Evolutionary conservation across 2,797 vertebrate species (phyloP), one percentile per base, ranked within the genome.

Genomic region (Gastrophryne carolinensis): DNA sequence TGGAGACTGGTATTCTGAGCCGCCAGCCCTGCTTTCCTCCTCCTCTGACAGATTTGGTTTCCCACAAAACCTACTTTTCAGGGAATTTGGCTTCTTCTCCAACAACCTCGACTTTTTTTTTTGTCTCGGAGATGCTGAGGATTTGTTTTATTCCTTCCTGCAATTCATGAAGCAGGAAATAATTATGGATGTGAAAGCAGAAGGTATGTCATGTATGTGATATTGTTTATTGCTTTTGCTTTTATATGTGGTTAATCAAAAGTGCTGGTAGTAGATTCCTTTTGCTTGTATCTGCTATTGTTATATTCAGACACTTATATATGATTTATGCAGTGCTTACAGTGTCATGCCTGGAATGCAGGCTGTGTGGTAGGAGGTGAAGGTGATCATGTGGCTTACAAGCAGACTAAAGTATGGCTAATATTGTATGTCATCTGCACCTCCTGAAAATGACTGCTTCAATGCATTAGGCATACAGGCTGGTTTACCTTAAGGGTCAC

Each of bases 1-100:
- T 83, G 76, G 71, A 70, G 82, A 67, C 81, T 81, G 80, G 30
- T 44, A 81, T 86, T 83, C 80, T 81, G 61, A 73, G 79, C 50
- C 72, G 79, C 58, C 84, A 63, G 79, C 79, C 64, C 80, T 79
- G 79, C 80, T 54, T 34, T 66, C 50, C 24, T 52, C 68, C 7
- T 27, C 15, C 44, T 75, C 32, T 34, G 44, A 15, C 17, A 23
- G 19, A 69, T 80, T 83, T 82, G 58, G 82, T 84, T 87, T 84
- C 85, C 81, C 66, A 57, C 76, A 74, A 62, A 77, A 47, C 30
- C 39, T 9, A 2, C 26, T 5, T 27, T 57, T 4, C 12, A 5
- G 44, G 37, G 41, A 6, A 10, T 12, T 41, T 63, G 24, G 34
- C 34, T 61, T 6, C 53, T 30, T 39, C 58, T 9, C 30, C n/a